A percentile compares a stretch with the other conserved stretches of the same genome.
These are phyloP conservation scores for Mizuhopecten yessoensis DNA, from an alignment of 1,140 invertebrate genomes.

Conservation along the genomic window DNA sequence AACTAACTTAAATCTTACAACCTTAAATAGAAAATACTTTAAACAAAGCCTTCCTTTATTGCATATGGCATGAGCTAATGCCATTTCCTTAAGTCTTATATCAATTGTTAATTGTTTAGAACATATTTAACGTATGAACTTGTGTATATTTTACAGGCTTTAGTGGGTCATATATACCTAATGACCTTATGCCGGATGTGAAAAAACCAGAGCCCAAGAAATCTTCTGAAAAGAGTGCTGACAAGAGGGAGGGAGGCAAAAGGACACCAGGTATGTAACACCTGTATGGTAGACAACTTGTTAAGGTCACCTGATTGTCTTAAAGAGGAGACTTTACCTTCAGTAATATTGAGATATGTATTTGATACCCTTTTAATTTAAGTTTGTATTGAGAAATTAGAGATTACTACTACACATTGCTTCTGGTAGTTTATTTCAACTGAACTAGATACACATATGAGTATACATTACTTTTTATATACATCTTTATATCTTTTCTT, in stretches of 20 bases:
- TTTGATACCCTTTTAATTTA: neutral
- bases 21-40: no score
- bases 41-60: no score
- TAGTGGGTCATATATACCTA: conserved; percentile 48
- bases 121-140: no score
- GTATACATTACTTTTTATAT: no score
- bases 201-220: conserved; percentile 45
- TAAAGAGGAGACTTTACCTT: neutral
- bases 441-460: no score
- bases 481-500: neutral
- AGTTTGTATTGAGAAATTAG: neutral
- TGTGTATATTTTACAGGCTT: conserved; percentile 41
- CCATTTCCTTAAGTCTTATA: no score
- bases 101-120: no score
- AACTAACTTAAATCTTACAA: no score
- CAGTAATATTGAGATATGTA: neutral
- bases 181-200: conserved; percentile 46
- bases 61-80: no score
- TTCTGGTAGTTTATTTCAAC: no score
- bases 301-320: neutral
- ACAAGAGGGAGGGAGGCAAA: conserved; percentile 50
- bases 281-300: neutral
- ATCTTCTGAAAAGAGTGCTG: conserved; percentile 44
- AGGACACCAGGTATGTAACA: conserved; percentile 48
- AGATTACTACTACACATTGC: no score